phyloP scores from a whole-genome alignment of 1,140 invertebrate species.

The Ericerus pela region DNA sequence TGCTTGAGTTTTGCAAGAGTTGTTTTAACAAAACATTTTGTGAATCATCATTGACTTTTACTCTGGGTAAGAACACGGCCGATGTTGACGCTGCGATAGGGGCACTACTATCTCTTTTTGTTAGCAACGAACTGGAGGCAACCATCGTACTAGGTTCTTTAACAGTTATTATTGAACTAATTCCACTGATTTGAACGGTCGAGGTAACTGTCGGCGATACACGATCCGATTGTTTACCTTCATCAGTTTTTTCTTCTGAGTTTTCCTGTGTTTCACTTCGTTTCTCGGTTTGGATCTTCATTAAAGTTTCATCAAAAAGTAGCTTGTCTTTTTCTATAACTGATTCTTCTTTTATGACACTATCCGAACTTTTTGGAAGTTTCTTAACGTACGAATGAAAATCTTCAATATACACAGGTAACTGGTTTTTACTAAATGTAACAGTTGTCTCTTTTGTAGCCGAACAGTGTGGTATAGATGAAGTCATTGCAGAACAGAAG shows the following conservation, averaged over 20 bases:
- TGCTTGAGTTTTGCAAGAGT: constrained; percentile 68
- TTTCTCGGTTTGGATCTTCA: not conserved
- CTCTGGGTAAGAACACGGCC: not conserved
- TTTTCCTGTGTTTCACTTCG: not conserved
- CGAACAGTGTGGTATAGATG: not conserved
- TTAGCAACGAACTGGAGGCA: constrained; percentile 1
- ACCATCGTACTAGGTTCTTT: not conserved
- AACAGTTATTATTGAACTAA: not conserved
- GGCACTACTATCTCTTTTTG: not conserved
- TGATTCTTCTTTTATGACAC: not conserved
- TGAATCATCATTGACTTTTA: constrained; percentile 43
- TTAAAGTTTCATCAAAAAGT: constrained; percentile 1
- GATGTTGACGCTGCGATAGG: not conserved
- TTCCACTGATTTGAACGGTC: not conserved
- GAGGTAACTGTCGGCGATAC: not conserved
- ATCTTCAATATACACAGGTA: not conserved
- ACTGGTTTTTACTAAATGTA: not conserved
- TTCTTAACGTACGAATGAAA: constrained; percentile 3
- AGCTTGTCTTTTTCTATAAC: not conserved
- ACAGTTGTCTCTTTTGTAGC: not conserved
- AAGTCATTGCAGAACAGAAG: constrained; percentile 12
- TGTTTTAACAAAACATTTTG: constrained; percentile 83
- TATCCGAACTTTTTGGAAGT: not conserved
- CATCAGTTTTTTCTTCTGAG: not conserved
- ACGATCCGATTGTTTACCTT: not conserved